Evolutionary conservation across 1,140 invertebrate species (phyloP).

Genomic region (Papilio dardanus): DNA sequence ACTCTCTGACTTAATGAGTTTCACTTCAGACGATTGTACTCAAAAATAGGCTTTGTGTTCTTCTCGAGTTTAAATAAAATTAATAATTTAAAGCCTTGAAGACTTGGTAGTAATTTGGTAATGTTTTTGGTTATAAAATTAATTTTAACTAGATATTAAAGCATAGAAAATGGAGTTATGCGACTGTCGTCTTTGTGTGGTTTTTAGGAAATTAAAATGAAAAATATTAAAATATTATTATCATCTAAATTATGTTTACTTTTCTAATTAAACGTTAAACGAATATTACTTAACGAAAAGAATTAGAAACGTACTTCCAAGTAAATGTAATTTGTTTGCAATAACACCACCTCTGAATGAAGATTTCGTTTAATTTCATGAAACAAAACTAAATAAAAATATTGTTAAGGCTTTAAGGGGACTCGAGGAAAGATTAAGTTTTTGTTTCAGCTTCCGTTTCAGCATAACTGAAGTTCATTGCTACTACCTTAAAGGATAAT

Average conservation of each 20-base stretch:
- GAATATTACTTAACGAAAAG: too few species aligned
- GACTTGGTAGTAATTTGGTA: background rate
- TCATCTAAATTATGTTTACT: too few species aligned
- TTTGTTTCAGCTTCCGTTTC: background rate
- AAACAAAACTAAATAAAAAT: constrained; percentile 17
- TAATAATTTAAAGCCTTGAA: background rate
- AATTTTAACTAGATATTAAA: background rate
- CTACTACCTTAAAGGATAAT: background rate
- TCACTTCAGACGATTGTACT: constrained; percentile 13
- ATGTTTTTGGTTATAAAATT: background rate
- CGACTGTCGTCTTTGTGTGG: background rate
- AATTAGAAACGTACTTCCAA: too few species aligned
- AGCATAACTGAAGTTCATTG: constrained; percentile 6
- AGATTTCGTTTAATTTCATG: background rate
- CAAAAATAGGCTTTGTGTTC: background rate
- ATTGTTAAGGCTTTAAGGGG: background rate
- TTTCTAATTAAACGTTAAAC: too few species aligned
- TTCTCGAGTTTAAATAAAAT: constrained; percentile 1
- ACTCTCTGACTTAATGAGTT: constrained; percentile 22
- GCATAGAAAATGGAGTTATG: background rate
- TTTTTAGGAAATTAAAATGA: background rate
- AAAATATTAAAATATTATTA: background rate
- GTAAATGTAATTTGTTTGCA: background rate
- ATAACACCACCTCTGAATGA: background rate
- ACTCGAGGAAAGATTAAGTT: background rate